phyloP scores from a whole-genome alignment of 2,888 invertebrate species.

The Drosophila atripex region DNA sequence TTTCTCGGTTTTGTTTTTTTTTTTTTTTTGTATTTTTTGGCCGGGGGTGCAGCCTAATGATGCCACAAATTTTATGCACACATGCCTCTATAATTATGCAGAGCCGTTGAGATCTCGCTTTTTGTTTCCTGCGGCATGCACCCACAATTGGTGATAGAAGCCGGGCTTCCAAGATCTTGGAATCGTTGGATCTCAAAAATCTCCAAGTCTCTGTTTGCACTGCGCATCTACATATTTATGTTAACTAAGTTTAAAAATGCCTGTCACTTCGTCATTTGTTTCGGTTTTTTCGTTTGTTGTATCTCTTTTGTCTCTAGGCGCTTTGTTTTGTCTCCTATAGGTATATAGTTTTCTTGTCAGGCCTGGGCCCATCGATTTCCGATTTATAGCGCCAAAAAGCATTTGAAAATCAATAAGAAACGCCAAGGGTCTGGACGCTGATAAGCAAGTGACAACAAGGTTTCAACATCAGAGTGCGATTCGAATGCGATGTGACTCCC shows the following conservation, averaged over 20 bases:
- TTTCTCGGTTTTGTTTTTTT: constrained; percentile 40
- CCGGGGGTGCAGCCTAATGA: constrained; percentile 77
- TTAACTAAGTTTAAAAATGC: constrained; percentile 57
- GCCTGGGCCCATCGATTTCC: constrained; percentile 38
- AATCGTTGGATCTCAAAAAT: constrained; percentile 3
- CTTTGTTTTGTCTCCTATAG: constrained; percentile 25
- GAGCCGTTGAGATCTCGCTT: constrained; percentile 33
- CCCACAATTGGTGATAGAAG: constrained; percentile 31
- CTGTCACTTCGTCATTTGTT: constrained; percentile 57
- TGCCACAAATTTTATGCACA: constrained; percentile 77
- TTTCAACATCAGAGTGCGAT: constrained; percentile 45
- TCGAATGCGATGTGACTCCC: constrained; percentile 20
- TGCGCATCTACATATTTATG: constrained; percentile 74
- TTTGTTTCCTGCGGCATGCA: constrained; percentile 30
- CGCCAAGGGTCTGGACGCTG: constrained; percentile 45
- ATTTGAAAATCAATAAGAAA: constrained; percentile 73
- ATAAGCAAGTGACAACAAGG: constrained; percentile 71
- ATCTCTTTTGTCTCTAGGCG: constrained; percentile 21
- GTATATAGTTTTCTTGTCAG: constrained; percentile 28
- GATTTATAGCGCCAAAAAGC: constrained; percentile 69
- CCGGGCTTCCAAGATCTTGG: constrained; percentile 9
- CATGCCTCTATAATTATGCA: constrained; percentile 52
- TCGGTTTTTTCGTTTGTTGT: constrained; percentile 41
- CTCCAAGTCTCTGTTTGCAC: constrained; percentile 53
- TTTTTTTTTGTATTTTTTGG: constrained; percentile 58